Percentiles rank a stretch among this genome's conserved stretches.
These are phyloP conservation scores for Clarias gariepinus DNA, from an alignment of 2,113 vertebrate genomes.

Conservation along the genomic window DNA sequence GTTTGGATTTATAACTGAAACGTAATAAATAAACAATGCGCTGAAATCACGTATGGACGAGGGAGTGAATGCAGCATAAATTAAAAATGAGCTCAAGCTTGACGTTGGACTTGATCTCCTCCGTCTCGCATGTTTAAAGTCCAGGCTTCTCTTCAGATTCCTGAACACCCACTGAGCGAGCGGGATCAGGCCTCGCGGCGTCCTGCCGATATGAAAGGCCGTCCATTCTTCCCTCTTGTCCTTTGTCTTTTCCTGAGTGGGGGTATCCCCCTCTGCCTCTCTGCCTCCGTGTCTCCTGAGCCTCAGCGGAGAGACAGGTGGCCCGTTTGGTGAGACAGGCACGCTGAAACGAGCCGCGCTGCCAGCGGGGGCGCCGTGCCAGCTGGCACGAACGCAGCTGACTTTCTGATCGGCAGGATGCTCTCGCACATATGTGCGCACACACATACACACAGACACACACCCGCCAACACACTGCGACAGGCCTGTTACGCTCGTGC, in stretches of 20 bases:
- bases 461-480: conserved; percentile 37
- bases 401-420: conserved; percentile 58
- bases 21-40: background rate
- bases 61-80: background rate
- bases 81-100: background rate
- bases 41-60: background rate
- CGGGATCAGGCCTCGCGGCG: background rate
- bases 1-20: background rate
- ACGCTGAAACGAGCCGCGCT: conserved; percentile 56
- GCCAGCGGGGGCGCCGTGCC: conserved; percentile 68
- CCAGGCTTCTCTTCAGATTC: conserved; percentile 21
- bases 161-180: conserved; percentile 1
- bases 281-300: conserved; percentile 14
- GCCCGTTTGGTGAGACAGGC: conserved; percentile 67
- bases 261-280: conserved; percentile 36
- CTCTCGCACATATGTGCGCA: conserved; percentile 47
- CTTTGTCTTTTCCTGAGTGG: conserved; percentile 11
- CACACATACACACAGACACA: conserved; percentile 40
- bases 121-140: background rate
- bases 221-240: background rate
- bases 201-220: conserved; percentile 14
- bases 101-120: background rate
- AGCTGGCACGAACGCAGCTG: conserved; percentile 67
- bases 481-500: conserved; percentile 27
- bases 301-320: conserved; percentile 71